phyloP scores from a whole-genome alignment of 2,797 vertebrate genomes.

The Trachops cirrhosus region DNA sequence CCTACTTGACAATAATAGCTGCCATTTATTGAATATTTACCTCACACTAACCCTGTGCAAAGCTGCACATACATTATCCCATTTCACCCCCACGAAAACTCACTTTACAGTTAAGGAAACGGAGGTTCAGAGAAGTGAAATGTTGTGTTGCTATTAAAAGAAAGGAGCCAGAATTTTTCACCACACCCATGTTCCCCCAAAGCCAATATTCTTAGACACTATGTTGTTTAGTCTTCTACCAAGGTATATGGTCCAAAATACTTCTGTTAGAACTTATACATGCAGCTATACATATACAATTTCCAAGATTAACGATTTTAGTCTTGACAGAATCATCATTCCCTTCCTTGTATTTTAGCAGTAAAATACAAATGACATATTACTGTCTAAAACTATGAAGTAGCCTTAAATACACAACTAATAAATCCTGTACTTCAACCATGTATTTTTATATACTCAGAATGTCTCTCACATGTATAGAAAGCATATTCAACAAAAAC shows the following conservation, averaged over 20 bases:
- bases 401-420: neutral
- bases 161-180: neutral
- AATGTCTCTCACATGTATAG: neutral
- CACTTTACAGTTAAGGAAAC: neutral
- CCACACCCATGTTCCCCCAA: neutral
- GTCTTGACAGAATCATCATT: slow-evolving; percentile 6
- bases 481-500: slow-evolving; percentile 25
- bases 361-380: neutral
- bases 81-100: neutral
- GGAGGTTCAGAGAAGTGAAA: neutral
- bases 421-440: neutral
- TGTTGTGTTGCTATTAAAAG: neutral
- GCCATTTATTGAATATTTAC: slow-evolving; percentile 36
- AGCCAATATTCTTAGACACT: neutral
- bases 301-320: neutral
- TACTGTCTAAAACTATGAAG: slow-evolving; percentile 37
- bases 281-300: neutral
- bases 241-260: neutral
- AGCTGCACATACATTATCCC: neutral
- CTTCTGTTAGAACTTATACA: neutral
- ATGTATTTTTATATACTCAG: neutral
- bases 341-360: neutral
- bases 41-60: slow-evolving; percentile 14
- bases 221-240: neutral
- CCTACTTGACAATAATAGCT: neutral